Evolutionary conservation across 2,888 invertebrate species (phyloP).

Genomic region (Noctua janthina): DNA sequence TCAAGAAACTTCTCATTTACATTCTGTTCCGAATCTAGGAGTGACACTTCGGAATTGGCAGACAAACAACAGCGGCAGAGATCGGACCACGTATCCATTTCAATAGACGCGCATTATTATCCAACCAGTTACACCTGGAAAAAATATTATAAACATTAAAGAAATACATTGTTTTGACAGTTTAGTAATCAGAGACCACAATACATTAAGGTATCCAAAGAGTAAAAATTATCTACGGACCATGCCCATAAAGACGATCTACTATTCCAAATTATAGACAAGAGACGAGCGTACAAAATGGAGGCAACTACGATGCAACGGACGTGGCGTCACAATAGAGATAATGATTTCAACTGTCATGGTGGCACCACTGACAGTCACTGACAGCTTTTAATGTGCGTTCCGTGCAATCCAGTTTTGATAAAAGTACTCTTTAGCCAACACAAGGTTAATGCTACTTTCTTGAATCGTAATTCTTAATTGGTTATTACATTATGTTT

Average conservation of each 20-base stretch:
- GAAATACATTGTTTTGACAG: conserved; percentile 84
- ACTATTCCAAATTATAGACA: conserved; percentile 88
- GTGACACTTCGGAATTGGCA: conserved; percentile 83
- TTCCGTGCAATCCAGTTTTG: conserved; percentile 14
- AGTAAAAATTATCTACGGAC: conserved; percentile 90
- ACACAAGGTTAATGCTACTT: not conserved
- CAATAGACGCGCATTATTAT: conserved; percentile 79
- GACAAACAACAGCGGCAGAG: conserved; percentile 88
- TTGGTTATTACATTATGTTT: not conserved
- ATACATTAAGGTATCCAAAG: conserved; percentile 83
- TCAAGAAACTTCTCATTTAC: conserved; percentile 83
- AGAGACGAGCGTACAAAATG: conserved; percentile 86
- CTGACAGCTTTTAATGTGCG: conserved; percentile 1
- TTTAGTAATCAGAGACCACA: conserved; percentile 84
- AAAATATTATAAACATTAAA: conserved; percentile 73
- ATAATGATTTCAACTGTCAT: conserved; percentile 43
- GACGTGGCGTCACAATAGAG: conserved; percentile 63
- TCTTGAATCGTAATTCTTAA: not conserved
- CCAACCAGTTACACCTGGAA: conserved; percentile 81
- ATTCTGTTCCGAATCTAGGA: conserved; percentile 81
- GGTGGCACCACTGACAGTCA: conserved; percentile 52
- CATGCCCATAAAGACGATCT: conserved; percentile 89
- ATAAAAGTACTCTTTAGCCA: not conserved
- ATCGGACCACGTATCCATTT: conserved; percentile 87
- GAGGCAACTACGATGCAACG: conserved; percentile 73